Base-by-base conservation (phyloP, 2,797 vertebrate species). In the Ctenosaura bakeri region DNA sequence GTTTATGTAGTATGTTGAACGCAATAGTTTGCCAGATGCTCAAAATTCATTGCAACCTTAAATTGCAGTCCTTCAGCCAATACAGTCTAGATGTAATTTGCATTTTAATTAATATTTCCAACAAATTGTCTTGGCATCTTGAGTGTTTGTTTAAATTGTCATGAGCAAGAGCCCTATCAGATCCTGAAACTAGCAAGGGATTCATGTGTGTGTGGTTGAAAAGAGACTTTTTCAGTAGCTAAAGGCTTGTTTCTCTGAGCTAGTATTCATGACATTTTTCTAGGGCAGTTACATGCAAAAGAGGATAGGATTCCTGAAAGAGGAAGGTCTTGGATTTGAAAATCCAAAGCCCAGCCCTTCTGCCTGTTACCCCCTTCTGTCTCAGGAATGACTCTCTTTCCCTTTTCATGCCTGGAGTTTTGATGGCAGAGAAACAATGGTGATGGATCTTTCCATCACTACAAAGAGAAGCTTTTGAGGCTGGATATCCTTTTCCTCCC, bases 51-150 rank as follows among this genome's bases (percentile, higher is more conserved):
- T 88, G 89, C 90, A 96, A 95, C 94, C 92, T 93, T 92, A 95
- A 93, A 96, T 92, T 89, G 89, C 90, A 92, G 86, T 90, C 91
- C 95, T 94, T 93, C 96, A 96, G 90, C 90, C 92, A 91, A 85
- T 90, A 89, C 85, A 92, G 88, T 96, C 87, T 94, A 95, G 88
- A 91, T 96, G 94, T 94, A 92, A 97, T 97, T 97, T 97, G 95
- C 95, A 97, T 97, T 97, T 97, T 96, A 97, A 97, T 97, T 96
- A 97, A 96, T 96, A 96, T 96, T 97, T 97, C 95, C 94, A 96
- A 96, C 95, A 73, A 96, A 95, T 94, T 96, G 92, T 81, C 78
- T 88, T 93, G 79, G 89, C 88, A 92, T 91, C 0, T 0, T 91
- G 94, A 38, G 71, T 96, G 93, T 94, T 94, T 93, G 93, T 95